Evolutionary conservation across 2,888 invertebrate species (phyloP).

Genomic region (Zaprionus lineosus): DNA sequence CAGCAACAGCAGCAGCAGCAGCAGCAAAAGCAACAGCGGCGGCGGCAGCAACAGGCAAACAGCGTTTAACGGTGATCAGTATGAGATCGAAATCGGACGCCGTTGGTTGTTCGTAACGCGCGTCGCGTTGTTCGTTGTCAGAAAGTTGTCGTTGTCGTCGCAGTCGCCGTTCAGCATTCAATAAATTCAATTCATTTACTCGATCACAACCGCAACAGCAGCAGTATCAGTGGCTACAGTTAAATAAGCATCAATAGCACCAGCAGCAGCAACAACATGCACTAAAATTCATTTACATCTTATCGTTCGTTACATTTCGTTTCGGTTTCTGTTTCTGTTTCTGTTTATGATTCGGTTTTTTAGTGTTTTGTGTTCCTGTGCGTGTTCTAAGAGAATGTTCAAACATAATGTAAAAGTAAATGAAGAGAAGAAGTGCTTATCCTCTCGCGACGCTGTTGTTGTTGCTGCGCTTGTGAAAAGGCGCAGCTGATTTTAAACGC

Average conservation of each 20-base stretch:
- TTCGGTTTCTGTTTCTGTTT: conserved; percentile 43
- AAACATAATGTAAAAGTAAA: conserved; percentile 49
- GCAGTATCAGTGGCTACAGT: conserved; percentile 18
- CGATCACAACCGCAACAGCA: conserved; percentile 40
- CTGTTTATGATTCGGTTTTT: conserved; percentile 36
- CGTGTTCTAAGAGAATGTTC: conserved; percentile 22
- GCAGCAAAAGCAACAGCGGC: conserved; percentile 22
- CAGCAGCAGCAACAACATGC: conserved; percentile 37
- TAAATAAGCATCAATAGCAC: no score
- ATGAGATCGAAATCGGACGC: conserved; percentile 69
- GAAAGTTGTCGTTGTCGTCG: conserved; percentile 55
- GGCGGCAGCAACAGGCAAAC: conserved; percentile 43
- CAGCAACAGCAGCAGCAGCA: conserved; percentile 2
- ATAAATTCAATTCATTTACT: conserved; percentile 58
- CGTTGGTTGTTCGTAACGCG: conserved; percentile 60
- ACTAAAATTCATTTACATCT: conserved; percentile 49
- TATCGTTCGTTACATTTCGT: conserved; percentile 42
- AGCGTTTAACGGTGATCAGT: conserved; percentile 70
- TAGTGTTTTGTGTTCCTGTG: conserved; percentile 27
- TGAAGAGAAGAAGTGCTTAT: conserved; percentile 37
- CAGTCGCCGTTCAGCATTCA: conserved; percentile 49
- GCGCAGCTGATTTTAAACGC: conserved; percentile 46
- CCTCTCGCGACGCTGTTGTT: conserved; percentile 23
- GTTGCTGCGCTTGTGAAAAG: conserved; percentile 15
- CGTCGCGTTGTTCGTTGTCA: conserved; percentile 44